Evolutionary conservation across 30 jellyfish, hydroid and myxozoan species (phyloP), one percentile per base, ranked within the genome.

Genomic region (Aurelia aurita complex sp. Pacific): DNA sequence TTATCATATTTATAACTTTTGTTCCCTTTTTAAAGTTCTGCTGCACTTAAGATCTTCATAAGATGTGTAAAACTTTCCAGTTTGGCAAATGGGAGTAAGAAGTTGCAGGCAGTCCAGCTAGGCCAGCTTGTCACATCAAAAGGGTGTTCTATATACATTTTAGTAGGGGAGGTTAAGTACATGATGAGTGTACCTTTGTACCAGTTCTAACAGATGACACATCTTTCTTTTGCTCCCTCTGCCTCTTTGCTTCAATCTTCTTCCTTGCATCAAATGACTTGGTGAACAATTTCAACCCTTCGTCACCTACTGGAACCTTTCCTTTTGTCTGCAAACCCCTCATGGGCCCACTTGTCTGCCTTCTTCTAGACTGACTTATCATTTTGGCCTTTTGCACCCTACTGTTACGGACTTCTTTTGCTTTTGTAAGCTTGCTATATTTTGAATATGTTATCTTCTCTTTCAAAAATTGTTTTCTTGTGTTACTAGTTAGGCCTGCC

Each of bases 201-300:
- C 40, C 34, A 57, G 71, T 79, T 42, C 66, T 85, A 14, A 85
- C 46, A 35, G 46, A 16, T 5, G 15, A 40, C 13, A 60, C 67
- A 53, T 15, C 79, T 17, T 54, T 11, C 73, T 86, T 38, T 35
- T 77, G 62, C 11, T 34, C 46, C 16, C 66, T n/a, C 79, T 54
- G 79, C 55, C 90, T 73, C 61, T 81, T 89, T 64, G 95, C 83
- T 32, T 78, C 87, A n/a, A 92, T 57, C 61, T 70, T 92, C 23
- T 73, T 57, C 33, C 98, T 80, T 43, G 98, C 98, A 81, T 92
- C 98, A 75, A 92, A 92, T 55, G 70, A 75, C 62, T 92, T 92
- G 17, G 98, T 92, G 69, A 92, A 92, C 53, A 92, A 69, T 51
- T 85, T 85, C 13, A 64, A 23, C 16, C 62, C 73, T 40, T 40